Base-by-base conservation (phyloP, 2,113 vertebrate species). In the Neogobius melanostomus region DNA sequence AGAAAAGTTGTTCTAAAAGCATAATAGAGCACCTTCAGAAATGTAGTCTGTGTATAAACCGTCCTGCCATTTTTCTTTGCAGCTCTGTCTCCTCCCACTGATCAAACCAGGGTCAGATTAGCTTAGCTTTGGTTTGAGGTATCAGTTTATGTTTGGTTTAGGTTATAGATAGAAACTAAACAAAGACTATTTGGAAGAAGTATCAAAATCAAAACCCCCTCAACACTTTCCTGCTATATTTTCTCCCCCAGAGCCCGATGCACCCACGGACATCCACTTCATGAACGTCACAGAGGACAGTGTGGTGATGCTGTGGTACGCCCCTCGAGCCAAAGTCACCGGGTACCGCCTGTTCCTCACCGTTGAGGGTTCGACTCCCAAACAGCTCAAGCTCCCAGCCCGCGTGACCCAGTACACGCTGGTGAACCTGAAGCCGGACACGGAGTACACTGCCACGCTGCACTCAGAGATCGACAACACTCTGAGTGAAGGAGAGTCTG, bases 11-110 rank as follows among this genome's bases (percentile, higher is more conserved):
- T 36, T 36, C 3, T 2, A 36, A 36, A 36, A 36, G 28, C 28
- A 36, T 36, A 36, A 36, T 36, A 36, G 1, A 36, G 28, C 28
- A 36, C 28, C 28, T 36, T 36, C 4, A 36, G 28, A 36, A 36
- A 36, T 36, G 3, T 36, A 3, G 3, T 36, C 28, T 36, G 28
- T 36, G 28, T 36, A 36, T 36, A 36, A 36, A 36, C 3, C 1
- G 28, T 28, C 1, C 1, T 8, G 66, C 6, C 45, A 6, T 67
- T 16, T 65, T 72, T 63, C 36, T 70, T 62, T 65, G 47, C 79
- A 99, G 98, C 95, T 21, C 66, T 98, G 56, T 94, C 97, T 76
- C 96, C 97, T 64, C 96, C 97, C 4, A 95, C 92, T 11, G 93
- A 95, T 64, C 87, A 94, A 93, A 72, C 94, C 95, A 3, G 89